Evolutionary conservation across 2,888 invertebrate genomes (phyloP), one percentile per base, ranked within the genome.

Genomic region (Fragum sueziense): DNA sequence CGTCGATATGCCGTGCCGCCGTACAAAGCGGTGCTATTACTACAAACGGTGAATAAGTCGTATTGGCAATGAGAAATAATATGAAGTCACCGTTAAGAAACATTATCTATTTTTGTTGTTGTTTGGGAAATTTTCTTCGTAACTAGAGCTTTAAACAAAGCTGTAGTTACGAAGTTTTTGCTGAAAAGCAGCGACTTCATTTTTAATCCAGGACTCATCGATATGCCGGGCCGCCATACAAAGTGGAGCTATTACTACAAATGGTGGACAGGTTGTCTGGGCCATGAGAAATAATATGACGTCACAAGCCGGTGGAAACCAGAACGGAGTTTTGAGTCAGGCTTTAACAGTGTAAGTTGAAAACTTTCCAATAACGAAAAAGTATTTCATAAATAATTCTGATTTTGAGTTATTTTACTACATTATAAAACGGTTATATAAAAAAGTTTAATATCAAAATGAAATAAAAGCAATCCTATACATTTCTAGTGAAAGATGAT

Each of bases 221-320:
- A 34, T 82, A 6, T 82, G 82, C 68, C 76, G 76, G 54, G 73
- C 79, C 0, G 82, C 51, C 7, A 65, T 82, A 2, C 70, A 57
- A n/a, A 69, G 74, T 27, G 76, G 76, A 0, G 71, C 68, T 0
- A 79, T 82, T 20, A 47, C 71, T 0, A 22, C 47, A 7, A 51
- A 37, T 25, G 82, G 82, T 20, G 82, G 82, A 22, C 41, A 41
- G 17, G 76, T 82, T 17, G 33, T 76, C 6, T 82, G 82, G 82
- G 67, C n/a, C 22, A 76, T 29, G 29, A 22, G n/a, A 27, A 25
- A 7, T 27, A 59, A 61, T 51, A 7, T 47, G 47, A 41, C 62
- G 51, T 47, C 37, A 31, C 20, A 51, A 20, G 41, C 71, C 9
- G 59, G 47, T 3, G 51, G 34, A 3, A 71, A 7, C 14, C 41